Conservation (phyloP, 2,888 invertebrate species). For the Linyphia triangularis region DNA sequence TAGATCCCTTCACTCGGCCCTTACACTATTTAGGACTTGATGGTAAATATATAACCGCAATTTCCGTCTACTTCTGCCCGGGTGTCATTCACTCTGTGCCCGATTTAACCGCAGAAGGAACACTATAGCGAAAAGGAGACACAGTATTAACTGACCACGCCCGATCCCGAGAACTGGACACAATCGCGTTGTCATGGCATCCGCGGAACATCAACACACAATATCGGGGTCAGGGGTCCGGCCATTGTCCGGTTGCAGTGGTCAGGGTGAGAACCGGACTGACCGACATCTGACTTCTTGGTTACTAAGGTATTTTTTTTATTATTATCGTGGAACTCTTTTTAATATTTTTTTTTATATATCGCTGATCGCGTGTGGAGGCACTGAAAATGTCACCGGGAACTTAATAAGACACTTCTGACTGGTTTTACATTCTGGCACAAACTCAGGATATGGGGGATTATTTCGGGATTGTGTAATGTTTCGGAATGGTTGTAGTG, state of each 20-base stretch:
- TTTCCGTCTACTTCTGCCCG: not conserved
- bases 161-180: slow-evolving; percentile 6
- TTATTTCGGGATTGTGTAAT: too few relatives aligned
- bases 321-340: too few relatives aligned
- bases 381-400: too few relatives aligned
- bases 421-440: too few relatives aligned
- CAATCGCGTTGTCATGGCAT: slow-evolving; percentile 21
- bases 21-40: not conserved
- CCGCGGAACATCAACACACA: slow-evolving; percentile 47
- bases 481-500: too few relatives aligned
- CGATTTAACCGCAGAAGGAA: not conserved
- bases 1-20: not conserved
- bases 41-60: not conserved
- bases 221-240: slow-evolving; percentile 69
- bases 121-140: not conserved
- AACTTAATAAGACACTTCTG: too few relatives aligned
- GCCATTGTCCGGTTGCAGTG: slow-evolving; percentile 59
- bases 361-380: too few relatives aligned
- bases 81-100: slow-evolving; percentile 32
- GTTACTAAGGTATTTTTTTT: not conserved
- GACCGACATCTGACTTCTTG: slow-evolving; percentile 27
- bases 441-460: too few relatives aligned
- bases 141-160: slow-evolving; percentile 12
- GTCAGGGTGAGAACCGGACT: slow-evolving; percentile 61
- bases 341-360: not conserved